Evolutionary conservation across 2,113 vertebrate species (phyloP).

Genomic region (Potamarius usumacintae): DNA sequence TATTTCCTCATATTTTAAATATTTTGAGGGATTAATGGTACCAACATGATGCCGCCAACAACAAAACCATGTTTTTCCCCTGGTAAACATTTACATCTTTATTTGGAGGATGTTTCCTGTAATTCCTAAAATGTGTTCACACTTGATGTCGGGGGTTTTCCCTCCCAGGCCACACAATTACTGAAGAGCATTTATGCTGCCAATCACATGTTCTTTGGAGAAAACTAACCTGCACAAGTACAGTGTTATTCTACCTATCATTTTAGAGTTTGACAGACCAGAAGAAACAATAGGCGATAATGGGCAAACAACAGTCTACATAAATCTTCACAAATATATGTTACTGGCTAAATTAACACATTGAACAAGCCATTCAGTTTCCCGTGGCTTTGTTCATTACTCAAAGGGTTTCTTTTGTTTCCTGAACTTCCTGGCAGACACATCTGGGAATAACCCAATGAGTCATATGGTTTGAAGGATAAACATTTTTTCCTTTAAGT

Average conservation of each 20-base stretch:
- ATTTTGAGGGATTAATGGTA: conserved; percentile 25
- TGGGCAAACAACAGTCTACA: conserved; percentile 1
- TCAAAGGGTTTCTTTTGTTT: conserved; percentile 20
- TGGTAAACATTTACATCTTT: conserved; percentile 32
- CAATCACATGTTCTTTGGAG: conserved; percentile 38
- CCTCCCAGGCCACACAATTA: conserved; percentile 26
- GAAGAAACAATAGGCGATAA: conserved; percentile 6
- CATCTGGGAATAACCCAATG: conserved; percentile 15
- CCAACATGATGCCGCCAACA: conserved; percentile 17
- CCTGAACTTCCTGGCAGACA: conserved; percentile 15
- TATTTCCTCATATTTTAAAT: neutral
- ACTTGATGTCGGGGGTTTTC: neutral
- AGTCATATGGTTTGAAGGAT: conserved; percentile 20
- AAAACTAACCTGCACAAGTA: conserved; percentile 35
- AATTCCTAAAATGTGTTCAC: conserved; percentile 23
- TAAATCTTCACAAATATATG: conserved; percentile 22
- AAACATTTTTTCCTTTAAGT: conserved; percentile 23
- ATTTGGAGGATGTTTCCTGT: conserved; percentile 28
- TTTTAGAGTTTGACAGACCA: neutral
- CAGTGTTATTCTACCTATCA: conserved; percentile 37
- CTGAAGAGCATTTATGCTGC: conserved; percentile 12
- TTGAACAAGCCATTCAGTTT: neutral
- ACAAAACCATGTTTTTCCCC: conserved; percentile 24
- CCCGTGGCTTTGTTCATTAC: conserved; percentile 14
- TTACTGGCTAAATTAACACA: conserved; percentile 23